Percentiles rank a stretch among this genome's conserved stretches.
These are phyloP conservation scores for Mastacembelus armatus DNA, from an alignment of 2,797 vertebrate genomes.

Conservation along the genomic window DNA sequence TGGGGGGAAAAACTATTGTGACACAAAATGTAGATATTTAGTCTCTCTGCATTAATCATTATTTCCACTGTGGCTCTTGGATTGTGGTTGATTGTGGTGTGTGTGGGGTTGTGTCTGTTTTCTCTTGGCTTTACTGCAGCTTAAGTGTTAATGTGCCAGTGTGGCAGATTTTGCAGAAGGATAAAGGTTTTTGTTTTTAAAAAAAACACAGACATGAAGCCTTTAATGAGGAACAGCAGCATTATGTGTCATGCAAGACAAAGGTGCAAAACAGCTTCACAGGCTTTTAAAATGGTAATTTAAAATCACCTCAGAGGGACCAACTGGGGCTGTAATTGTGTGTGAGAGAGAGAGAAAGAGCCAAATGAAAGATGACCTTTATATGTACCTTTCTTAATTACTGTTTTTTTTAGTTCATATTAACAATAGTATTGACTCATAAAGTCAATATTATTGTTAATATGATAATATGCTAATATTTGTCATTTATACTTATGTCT, in stretches of 20 bases:
- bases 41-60: neutral
- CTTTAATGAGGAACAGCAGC: conserved; percentile 9
- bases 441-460: neutral
- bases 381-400: neutral
- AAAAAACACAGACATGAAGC: conserved; percentile 33
- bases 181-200: conserved; percentile 62
- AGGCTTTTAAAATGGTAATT: conserved; percentile 2
- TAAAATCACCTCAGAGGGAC: neutral
- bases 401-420: no score
- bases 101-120: conserved; percentile 16
- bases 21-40: no score
- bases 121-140: conserved; percentile 39
- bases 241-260: neutral
- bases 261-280: neutral
- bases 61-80: conserved; percentile 11
- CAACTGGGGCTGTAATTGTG: neutral
- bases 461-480: no score
- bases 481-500: neutral
- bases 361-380: neutral
- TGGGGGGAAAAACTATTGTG: no score
- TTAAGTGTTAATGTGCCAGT: conserved; percentile 57
- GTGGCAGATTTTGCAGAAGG: conserved; percentile 56
- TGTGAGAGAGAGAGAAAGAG: neutral
- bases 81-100: conserved; percentile 8
- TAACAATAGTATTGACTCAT: no score